A percentile compares a stretch with the other conserved stretches of the same genome.
Conservation (phyloP, 2,797 vertebrate genomes). For the Fratercula arctica region DNA sequence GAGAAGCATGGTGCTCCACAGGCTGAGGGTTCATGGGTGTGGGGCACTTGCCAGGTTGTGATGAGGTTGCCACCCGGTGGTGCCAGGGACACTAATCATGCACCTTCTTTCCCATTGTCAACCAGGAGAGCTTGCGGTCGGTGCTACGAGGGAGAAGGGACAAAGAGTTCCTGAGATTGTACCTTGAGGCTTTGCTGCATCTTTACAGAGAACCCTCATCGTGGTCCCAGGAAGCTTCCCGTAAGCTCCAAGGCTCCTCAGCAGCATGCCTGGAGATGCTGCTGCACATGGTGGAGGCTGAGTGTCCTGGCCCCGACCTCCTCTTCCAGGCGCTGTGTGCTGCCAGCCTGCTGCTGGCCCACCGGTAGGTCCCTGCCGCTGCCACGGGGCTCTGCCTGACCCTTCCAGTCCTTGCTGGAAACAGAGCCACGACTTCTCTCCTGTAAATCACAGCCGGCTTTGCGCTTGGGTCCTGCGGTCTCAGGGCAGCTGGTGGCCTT, state of each 20-base stretch:
- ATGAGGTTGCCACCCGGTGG: neutral
- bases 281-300: constrained; percentile 76
- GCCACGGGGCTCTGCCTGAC: accelerated
- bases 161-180: constrained; percentile 77
- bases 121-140: constrained; percentile 76
- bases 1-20: neutral
- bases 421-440: neutral
- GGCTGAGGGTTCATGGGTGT: neutral
- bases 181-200: constrained; percentile 79
- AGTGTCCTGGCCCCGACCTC: constrained; percentile 78
- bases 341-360: constrained; percentile 79
- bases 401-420: neutral
- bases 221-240: constrained; percentile 15
- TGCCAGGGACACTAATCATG: neutral
- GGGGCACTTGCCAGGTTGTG: accelerated
- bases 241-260: neutral
- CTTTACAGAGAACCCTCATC: neutral
- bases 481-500: neutral
- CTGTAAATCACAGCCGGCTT: neutral
- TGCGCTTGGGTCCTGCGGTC: accelerated
- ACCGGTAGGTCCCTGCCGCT: constrained; percentile 37
- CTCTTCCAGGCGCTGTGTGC: constrained; percentile 75
- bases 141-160: constrained; percentile 70
- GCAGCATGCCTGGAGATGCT: constrained; percentile 77
- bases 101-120: neutral